These are phyloP conservation scores for Drosophila kurseongensis DNA, from an alignment of 1,140 invertebrate genomes.

Conservation along the genomic window DNA sequence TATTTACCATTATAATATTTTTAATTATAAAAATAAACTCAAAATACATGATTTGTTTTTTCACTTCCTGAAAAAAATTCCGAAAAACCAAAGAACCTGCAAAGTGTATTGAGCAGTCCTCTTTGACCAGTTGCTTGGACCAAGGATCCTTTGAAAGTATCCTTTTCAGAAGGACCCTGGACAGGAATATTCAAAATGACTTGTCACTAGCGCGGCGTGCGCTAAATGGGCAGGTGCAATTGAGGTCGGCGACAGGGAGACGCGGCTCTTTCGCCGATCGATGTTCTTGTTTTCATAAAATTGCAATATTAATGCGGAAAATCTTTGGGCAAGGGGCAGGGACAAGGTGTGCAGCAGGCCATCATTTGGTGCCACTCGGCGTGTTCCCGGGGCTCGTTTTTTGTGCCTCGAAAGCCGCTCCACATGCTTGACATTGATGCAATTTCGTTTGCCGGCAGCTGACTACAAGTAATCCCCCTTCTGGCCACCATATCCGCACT, in stretches of 20 bases:
- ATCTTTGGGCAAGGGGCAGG: constrained; percentile 60
- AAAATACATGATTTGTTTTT: no score
- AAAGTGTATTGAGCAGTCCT: constrained; percentile 15
- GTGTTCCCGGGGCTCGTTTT: constrained; percentile 18
- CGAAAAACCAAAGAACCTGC: no score
- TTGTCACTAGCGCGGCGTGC: constrained; percentile 37
- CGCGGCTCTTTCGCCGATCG: constrained; percentile 14
- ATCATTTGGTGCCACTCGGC: constrained; percentile 46
- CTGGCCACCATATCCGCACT: constrained; percentile 18
- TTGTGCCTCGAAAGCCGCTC: constrained; percentile 7
- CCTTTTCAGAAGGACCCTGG: constrained; percentile 6
- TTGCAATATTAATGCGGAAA: constrained; percentile 65
- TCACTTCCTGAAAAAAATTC: background rate
- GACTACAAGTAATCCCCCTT: constrained; percentile 39
- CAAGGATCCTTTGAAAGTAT: constrained; percentile 19
- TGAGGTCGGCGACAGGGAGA: constrained; percentile 15
- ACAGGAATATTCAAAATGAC: constrained; percentile 30
- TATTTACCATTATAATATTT: no score
- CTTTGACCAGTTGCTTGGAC: no score
- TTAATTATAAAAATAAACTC: no score
- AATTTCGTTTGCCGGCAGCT: constrained; percentile 57
- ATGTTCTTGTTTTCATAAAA: constrained; percentile 59
- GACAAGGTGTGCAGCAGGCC: constrained; percentile 54
- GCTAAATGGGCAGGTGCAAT: constrained; percentile 67
- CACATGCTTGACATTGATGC: constrained; percentile 59